A percentile compares a stretch with the other conserved stretches of the same genome.
These are phyloP conservation scores for Noctilio leporinus DNA, from an alignment of 2,113 vertebrate genomes.

Conservation along the genomic window DNA sequence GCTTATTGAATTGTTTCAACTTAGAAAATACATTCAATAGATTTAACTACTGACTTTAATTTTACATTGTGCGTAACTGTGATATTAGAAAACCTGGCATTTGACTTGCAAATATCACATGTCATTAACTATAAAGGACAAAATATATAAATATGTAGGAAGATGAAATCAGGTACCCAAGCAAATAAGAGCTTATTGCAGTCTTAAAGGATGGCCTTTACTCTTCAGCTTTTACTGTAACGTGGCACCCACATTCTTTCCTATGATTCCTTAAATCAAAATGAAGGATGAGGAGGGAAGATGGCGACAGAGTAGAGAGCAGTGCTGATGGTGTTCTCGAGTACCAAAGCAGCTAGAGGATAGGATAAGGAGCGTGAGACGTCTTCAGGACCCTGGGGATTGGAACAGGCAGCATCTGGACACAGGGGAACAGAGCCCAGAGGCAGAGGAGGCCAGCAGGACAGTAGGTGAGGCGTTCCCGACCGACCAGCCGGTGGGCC, in stretches of 20 bases:
- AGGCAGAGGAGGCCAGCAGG: no score
- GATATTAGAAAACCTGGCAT: background rate
- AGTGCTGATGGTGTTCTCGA: no score
- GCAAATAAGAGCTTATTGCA: background rate
- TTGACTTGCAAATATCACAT: background rate
- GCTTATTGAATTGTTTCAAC: background rate
- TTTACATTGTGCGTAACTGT: background rate
- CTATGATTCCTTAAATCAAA: background rate
- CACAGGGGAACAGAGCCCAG: no score
- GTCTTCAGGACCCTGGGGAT: no score
- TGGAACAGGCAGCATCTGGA: no score
- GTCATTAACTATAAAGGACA: background rate
- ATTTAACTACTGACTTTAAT: background rate
- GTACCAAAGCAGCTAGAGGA: no score
- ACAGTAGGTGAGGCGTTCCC: no score
- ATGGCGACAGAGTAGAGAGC: no score
- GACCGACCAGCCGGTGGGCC: no score
- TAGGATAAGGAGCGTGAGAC: no score
- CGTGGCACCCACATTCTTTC: background rate
- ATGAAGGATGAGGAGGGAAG: no score
- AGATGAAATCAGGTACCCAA: background rate
- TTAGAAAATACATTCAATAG: background rate
- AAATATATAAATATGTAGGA: background rate
- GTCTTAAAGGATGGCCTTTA: background rate
- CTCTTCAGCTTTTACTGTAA: background rate